A percentile compares a stretch with the other conserved stretches of the same genome.
Conservation (phyloP, 2,113 vertebrate species). For the Rhizomys pruinosus region DNA sequence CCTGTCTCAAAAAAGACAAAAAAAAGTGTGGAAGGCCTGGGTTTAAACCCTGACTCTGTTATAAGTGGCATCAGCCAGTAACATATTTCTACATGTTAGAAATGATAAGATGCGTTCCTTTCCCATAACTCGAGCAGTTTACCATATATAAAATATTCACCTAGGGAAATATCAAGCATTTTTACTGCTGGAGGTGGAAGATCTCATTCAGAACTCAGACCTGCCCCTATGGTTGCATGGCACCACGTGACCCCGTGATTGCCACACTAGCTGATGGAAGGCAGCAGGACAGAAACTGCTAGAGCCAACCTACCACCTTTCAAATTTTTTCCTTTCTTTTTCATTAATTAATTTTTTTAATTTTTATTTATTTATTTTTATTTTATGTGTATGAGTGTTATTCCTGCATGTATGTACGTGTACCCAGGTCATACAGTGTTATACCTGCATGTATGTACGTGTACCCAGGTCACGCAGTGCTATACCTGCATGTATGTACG, state of each 20-base stretch:
- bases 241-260: neutral
- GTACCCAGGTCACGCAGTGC: too few relatives aligned
- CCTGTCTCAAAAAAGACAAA: too few relatives aligned
- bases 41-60: slow-evolving; percentile 2
- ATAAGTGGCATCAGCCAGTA: neutral
- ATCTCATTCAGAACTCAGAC: slow-evolving; percentile 9
- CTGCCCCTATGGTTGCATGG: neutral
- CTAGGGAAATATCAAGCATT: neutral
- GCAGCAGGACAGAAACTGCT: neutral
- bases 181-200: slow-evolving; percentile 2
- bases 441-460: too few relatives aligned
- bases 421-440: too few relatives aligned
- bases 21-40: neutral
- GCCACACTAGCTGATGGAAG: neutral
- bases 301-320: neutral
- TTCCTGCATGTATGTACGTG: too few relatives aligned
- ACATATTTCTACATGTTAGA: neutral
- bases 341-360: neutral
- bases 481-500: too few relatives aligned
- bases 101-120: neutral
- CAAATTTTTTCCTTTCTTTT: neutral
- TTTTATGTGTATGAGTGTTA: too few relatives aligned
- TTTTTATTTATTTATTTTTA: too few relatives aligned
- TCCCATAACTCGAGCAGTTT: neutral
- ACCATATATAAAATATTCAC: neutral